These are phyloP conservation scores for Aethes cnicana DNA, from an alignment of 2,888 invertebrate species.

Conservation along the genomic window DNA sequence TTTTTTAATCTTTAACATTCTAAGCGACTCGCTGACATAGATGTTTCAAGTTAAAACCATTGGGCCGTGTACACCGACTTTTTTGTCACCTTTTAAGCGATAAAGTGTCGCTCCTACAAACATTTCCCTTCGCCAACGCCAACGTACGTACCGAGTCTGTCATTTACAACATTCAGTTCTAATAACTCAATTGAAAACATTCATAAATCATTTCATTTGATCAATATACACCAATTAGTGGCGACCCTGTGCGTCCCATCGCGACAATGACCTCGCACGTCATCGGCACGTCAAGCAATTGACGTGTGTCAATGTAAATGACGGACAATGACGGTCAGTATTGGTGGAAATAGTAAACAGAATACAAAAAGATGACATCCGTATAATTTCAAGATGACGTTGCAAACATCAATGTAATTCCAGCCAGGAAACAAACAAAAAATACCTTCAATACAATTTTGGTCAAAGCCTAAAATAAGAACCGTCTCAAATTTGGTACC, in stretches of 20 bases:
- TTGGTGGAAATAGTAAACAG: too few relatives aligned
- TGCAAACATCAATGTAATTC: too few relatives aligned
- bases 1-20: too few relatives aligned
- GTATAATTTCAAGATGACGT: too few relatives aligned
- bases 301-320: constrained; percentile 22
- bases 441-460: too few relatives aligned
- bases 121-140: not conserved
- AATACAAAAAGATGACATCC: too few relatives aligned
- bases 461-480: not conserved
- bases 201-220: constrained; percentile 30
- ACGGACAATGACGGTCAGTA: constrained; percentile 4
- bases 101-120: not conserved
- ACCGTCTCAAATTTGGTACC: not conserved
- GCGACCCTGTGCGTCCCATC: constrained; percentile 18
- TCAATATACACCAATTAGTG: constrained; percentile 31
- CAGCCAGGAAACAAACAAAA: too few relatives aligned
- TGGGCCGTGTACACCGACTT: not conserved
- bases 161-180: constrained; percentile 20
- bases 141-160: constrained; percentile 10
- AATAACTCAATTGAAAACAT: constrained; percentile 30
- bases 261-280: constrained; percentile 39
- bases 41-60: not conserved
- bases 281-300: constrained; percentile 40
- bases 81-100: not conserved
- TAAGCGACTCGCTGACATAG: too few relatives aligned